Conservation (phyloP, 2,888 invertebrate genomes). For the Byasa hedistus region DNA sequence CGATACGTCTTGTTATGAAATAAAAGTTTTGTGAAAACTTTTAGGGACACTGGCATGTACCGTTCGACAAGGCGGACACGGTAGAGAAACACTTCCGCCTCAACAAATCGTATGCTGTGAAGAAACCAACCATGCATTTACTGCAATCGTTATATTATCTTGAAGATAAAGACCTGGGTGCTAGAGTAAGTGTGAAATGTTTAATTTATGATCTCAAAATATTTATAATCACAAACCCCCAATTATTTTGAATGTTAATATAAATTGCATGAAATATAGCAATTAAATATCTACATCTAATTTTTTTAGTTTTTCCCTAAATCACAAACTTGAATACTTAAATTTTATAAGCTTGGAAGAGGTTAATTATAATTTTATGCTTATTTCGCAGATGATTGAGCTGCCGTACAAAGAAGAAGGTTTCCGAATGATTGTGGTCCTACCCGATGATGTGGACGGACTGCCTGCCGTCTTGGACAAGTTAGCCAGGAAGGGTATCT, state of each 20-base stretch:
- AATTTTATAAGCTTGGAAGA: neutral
- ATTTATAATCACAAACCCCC: neutral
- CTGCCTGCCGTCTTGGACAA: slow-evolving; percentile 49
- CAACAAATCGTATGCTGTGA: slow-evolving; percentile 39
- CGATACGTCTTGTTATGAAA: too few species aligned
- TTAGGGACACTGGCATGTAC: slow-evolving; percentile 57
- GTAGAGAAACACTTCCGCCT: slow-evolving; percentile 50
- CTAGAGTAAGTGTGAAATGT: slow-evolving; percentile 39
- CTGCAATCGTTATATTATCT: slow-evolving; percentile 44
- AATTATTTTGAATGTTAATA: too few species aligned
- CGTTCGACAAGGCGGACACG: slow-evolving; percentile 48
- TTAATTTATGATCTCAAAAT: neutral
- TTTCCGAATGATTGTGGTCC: slow-evolving; percentile 56
- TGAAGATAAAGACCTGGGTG: slow-evolving; percentile 46
- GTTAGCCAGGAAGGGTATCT: slow-evolving; percentile 43
- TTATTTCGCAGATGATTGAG: slow-evolving; percentile 48
- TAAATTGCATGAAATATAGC: too few species aligned
- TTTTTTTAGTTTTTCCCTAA: too few species aligned
- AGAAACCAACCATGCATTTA: slow-evolving; percentile 54
- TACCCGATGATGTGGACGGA: slow-evolving; percentile 52
- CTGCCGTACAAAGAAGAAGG: slow-evolving; percentile 54
- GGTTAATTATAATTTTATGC: neutral
- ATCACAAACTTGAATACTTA: neutral
- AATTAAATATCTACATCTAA: too few species aligned
- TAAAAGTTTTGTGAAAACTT: slow-evolving; percentile 8